Percentiles rank a stretch among this genome's conserved stretches.
Evolutionary conservation across 2,888 invertebrate genomes (phyloP).

Genomic region (Neocrepidodera transversa): DNA sequence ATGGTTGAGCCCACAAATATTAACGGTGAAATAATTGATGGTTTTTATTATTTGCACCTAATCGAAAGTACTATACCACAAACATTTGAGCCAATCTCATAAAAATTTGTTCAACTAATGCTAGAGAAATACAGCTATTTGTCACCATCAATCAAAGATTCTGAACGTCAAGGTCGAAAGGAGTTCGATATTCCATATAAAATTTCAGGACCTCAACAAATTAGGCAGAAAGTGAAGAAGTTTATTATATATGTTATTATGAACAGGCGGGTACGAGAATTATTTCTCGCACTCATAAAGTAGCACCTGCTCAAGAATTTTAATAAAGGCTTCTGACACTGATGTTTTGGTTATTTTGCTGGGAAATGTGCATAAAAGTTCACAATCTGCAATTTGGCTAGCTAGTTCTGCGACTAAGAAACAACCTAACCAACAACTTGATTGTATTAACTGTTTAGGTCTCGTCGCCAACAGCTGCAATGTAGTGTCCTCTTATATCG

Average conservation of each 20-base stretch:
- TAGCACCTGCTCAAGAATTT: slow-evolving; percentile 35
- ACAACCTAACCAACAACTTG: not conserved
- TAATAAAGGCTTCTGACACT: slow-evolving; percentile 25
- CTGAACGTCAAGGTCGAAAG: slow-evolving; percentile 42
- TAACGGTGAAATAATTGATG: slow-evolving; percentile 45
- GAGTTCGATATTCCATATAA: slow-evolving; percentile 42
- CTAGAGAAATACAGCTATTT: slow-evolving; percentile 47
- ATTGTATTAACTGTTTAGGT: slow-evolving; percentile 30
- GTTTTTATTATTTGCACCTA: slow-evolving; percentile 44
- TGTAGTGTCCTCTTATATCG: no score
- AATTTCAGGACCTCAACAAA: slow-evolving; percentile 48
- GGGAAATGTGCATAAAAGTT: slow-evolving; percentile 43
- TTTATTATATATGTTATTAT: slow-evolving; percentile 34
- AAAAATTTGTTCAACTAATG: slow-evolving; percentile 43
- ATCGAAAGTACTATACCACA: slow-evolving; percentile 45
- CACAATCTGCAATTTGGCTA: slow-evolving; percentile 37
- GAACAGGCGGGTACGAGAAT: slow-evolving; percentile 45
- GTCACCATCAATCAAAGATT: slow-evolving; percentile 19
- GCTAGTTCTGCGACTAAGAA: slow-evolving; percentile 28
- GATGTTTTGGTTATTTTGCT: slow-evolving; percentile 45
- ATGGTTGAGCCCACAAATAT: slow-evolving; percentile 23
- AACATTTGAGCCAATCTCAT: slow-evolving; percentile 48
- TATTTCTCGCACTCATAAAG: slow-evolving; percentile 42
- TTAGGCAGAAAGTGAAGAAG: slow-evolving; percentile 35
- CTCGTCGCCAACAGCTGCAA: no score